Evolutionary conservation across 2,888 invertebrate genomes (phyloP), one percentile per base, ranked within the genome.

Genomic region (Microctonus hyperodae): DNA sequence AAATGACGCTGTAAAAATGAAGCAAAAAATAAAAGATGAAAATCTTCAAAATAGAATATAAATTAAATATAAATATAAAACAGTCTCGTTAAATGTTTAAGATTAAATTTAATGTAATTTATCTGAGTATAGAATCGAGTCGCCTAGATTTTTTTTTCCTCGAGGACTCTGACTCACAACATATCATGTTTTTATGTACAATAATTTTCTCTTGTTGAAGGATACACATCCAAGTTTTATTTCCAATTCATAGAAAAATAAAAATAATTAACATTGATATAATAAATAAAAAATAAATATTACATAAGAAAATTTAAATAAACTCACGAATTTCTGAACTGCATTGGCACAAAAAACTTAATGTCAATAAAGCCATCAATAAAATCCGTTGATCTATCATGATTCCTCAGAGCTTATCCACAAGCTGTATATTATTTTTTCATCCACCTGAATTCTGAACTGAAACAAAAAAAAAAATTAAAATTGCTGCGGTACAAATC

Each of bases 1-100:
- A 79, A 89, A 90, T 7, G 86, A 83, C 40, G 92, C 93, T 93
- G 63, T 51, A 71, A 70, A 48, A 33, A 51, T 1, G 22, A 16
- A 23, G 40, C 2, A 23, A 13, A 50, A 57, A 23, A 67, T 53
- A 28, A 31, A 69, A n/a, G n/a, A n/a, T n/a, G n/a, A n/a, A n/a
- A n/a, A n/a, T n/a, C n/a, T n/a, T 61, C 1, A 4, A 0, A 20
- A 1, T 16, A 25, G 22, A 16, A 7, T 20, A 28, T 53, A 53
- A 13, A 28, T 11, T 9, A 53, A 13, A 13, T 13, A n/a, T 53
- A 6, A 11, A 11, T 28, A 25, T 25, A n/a, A n/a, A n/a, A 3
- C 13, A 25, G 7, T 7, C 10, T 22, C 11, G 44, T 20, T 33
- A 23, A 37, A 59, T 40, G 28, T 62, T 57, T 16, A n/a, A n/a